A percentile compares a stretch with the other conserved stretches of the same genome.
Conservation (phyloP, 2,888 invertebrate genomes). For the Pammene aurita region DNA sequence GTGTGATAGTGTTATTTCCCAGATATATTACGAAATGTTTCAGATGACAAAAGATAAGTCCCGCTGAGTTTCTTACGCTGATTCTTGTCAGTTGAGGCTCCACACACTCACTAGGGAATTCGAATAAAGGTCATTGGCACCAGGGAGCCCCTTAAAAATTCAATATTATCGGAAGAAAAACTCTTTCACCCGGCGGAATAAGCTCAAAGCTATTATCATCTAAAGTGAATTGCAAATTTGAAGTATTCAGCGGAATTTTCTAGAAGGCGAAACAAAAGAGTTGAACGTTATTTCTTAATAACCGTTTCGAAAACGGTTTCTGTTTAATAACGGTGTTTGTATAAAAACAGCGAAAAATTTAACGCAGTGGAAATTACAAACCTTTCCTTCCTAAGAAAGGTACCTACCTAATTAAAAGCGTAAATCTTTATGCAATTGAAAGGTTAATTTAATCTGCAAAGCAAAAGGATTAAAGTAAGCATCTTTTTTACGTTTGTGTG, state of each 20-base stretch:
- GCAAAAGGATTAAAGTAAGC: not conserved
- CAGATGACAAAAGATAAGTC: no score
- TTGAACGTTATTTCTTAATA: not conserved
- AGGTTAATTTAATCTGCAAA: not conserved
- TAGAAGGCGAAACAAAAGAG: slow-evolving; percentile 14
- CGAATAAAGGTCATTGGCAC: slow-evolving; percentile 4
- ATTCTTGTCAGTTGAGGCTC: no score
- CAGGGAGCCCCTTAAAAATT: slow-evolving; percentile 26
- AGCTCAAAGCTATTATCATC: slow-evolving; percentile 38
- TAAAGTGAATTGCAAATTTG: slow-evolving; percentile 41
- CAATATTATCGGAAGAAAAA: slow-evolving; percentile 39
- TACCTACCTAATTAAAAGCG: no score
- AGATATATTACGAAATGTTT: no score
- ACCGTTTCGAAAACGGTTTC: not conserved
- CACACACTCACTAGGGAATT: no score
- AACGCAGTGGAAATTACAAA: no score
- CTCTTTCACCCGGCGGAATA: slow-evolving; percentile 34
- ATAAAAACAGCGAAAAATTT: not conserved
- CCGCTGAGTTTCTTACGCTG: no score
- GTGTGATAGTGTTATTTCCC: no score
- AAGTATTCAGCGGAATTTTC: slow-evolving; percentile 28
- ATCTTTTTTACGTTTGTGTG: no score
- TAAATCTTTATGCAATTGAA: no score
- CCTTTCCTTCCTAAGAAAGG: no score
- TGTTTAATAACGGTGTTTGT: not conserved